These are phyloP conservation scores for Noctua pronuba DNA, from an alignment of 2,888 invertebrate species.

Conservation along the genomic window DNA sequence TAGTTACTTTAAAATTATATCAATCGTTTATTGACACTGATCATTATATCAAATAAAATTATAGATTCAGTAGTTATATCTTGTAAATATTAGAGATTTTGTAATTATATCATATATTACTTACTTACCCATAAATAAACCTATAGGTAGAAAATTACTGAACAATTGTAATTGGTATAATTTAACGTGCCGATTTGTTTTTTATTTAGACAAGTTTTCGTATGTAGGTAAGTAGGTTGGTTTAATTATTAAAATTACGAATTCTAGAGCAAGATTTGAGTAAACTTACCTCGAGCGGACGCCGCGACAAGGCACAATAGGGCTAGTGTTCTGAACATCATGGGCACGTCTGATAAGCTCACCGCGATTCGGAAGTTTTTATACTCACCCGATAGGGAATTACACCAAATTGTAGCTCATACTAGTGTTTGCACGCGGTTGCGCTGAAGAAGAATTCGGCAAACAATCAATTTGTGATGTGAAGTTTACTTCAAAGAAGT, in stretches of 20 bases:
- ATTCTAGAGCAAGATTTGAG: not conserved
- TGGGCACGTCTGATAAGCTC: constrained; percentile 20
- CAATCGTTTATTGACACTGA: too few relatives aligned
- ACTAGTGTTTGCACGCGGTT: constrained; percentile 1
- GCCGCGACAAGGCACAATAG: constrained; percentile 43
- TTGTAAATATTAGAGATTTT: too few relatives aligned
- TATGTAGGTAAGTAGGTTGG: not conserved
- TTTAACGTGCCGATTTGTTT: not conserved
- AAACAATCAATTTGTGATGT: not conserved
- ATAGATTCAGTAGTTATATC: too few relatives aligned
- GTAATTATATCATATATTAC: too few relatives aligned
- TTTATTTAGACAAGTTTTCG: not conserved
- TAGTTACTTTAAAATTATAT: too few relatives aligned
- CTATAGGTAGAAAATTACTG: not conserved
- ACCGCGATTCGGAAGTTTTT: constrained; percentile 19
- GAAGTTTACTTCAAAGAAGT: not conserved
- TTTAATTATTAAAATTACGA: not conserved
- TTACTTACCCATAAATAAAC: not conserved
- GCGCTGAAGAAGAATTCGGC: not conserved
- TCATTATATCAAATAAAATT: too few relatives aligned
- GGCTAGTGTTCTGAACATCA: constrained; percentile 41
- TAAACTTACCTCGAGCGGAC: constrained; percentile 48
- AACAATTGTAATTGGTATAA: not conserved
- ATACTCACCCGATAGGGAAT: constrained; percentile 33
- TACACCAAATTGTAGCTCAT: not conserved